phyloP scores from a whole-genome alignment of 2,797 vertebrate genomes.

The Enteromius treurensis region DNA sequence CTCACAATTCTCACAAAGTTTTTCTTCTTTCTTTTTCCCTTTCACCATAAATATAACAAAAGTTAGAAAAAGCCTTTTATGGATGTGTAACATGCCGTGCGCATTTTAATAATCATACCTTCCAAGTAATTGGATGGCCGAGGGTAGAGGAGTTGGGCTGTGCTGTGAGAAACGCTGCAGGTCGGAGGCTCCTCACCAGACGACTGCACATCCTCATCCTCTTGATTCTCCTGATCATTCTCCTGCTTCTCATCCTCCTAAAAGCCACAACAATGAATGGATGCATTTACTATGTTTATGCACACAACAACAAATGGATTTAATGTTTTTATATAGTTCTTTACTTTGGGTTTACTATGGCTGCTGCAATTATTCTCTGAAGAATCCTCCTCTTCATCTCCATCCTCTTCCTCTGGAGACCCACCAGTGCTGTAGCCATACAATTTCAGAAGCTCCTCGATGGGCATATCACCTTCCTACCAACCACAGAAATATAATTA shows the following conservation, averaged over 20 bases:
- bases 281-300: not conserved
- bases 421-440: slow-evolving; percentile 92
- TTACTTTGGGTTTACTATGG: slow-evolving; percentile 79
- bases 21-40: not conserved
- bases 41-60: not conserved
- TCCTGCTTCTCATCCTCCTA: slow-evolving; percentile 86
- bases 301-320: not conserved
- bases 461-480: slow-evolving; percentile 97
- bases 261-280: not conserved
- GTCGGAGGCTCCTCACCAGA: slow-evolving; percentile 85
- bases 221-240: slow-evolving; percentile 65
- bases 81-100: not conserved
- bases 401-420: slow-evolving; percentile 84
- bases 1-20: not conserved
- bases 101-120: slow-evolving; percentile 76
- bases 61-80: not conserved
- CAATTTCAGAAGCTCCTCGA: slow-evolving; percentile 92
- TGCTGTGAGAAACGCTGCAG: slow-evolving; percentile 82
- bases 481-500: slow-evolving; percentile 15
- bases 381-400: slow-evolving; percentile 77
- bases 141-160: slow-evolving; percentile 87
- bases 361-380: slow-evolving; percentile 85
- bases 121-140: slow-evolving; percentile 94
- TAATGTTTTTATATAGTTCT: not conserved
- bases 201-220: slow-evolving; percentile 80